phyloP scores from a whole-genome alignment of 2,113 vertebrate species.

The Steatornis caripensis region DNA sequence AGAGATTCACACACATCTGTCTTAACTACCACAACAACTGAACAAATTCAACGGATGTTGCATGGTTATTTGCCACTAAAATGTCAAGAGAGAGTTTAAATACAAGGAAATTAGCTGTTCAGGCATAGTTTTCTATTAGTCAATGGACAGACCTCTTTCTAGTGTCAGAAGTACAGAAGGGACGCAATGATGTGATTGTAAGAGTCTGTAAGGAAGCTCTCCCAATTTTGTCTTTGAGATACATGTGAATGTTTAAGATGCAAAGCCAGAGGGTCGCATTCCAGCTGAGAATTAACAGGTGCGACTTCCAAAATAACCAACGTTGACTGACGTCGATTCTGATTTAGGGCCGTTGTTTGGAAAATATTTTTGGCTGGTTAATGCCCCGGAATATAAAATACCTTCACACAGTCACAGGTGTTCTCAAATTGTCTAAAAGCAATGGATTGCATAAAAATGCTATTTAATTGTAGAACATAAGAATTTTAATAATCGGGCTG shows the following conservation, averaged over 20 bases:
- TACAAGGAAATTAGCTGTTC: background rate
- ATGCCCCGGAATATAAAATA: background rate
- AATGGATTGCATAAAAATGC: background rate
- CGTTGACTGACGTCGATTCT: background rate
- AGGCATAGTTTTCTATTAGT: background rate
- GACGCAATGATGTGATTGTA: background rate
- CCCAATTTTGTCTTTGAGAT: background rate
- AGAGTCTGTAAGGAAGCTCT: background rate
- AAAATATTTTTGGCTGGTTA: background rate
- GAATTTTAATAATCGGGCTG: background rate
- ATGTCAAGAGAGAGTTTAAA: background rate
- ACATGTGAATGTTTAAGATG: background rate
- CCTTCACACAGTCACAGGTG: background rate
- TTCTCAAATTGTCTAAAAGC: background rate
- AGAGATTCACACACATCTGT: background rate
- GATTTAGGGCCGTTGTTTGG: background rate
- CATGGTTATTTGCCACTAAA: background rate
- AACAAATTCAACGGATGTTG: background rate
- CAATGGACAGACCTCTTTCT: background rate
- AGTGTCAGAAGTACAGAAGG: background rate
- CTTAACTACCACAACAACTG: background rate
- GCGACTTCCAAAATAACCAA: background rate
- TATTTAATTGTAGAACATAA: background rate
- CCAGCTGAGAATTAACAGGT: background rate
- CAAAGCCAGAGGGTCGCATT: background rate